Evolutionary conservation across 2,888 invertebrate genomes (phyloP), one percentile per base, ranked within the genome.

Genomic region (Ferdinandea cuprea): DNA sequence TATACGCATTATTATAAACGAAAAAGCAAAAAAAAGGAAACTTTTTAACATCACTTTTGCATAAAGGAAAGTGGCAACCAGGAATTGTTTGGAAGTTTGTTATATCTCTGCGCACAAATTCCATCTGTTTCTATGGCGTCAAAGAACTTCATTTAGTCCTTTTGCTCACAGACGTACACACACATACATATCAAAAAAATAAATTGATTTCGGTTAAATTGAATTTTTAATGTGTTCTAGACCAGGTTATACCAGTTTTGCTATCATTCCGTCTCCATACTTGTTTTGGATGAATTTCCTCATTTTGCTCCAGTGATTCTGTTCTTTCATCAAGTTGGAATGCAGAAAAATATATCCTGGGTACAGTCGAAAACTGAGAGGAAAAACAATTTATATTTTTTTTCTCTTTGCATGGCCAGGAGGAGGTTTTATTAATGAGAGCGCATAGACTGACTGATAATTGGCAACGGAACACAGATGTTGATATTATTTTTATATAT

Each of bases 121-220:
- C 50, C 50, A 65, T 50, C 65, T 50, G 17, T 17, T 37, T 50
- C 48, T 65, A 50, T 50, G 35, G 50, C n/a, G 25, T 50, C 25
- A 65, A 65, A 65, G 19, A 15, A n/a, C 63, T 15, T 65, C 25
- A 46, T 65, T 65, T 65, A 25, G 25, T 28, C 25, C 46, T 13
- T 3, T 21, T 9, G 42, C 25, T 35, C 11, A 6, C n/a, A 13
- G n/a, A 21, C 56, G 32, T 32, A 19, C 32, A 13, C 32, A 61
- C 3, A 13, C 19, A 61, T 30, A 63, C 4, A 21, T n/a, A 61
- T 30, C 9, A 17, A 25, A 9, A 37, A 32, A 50, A 59, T 30
- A 46, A 61, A 61, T 59, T 63, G 63, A 50, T 63, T 63, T 46
- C 35, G 21, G 25, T 32, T 21, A 28, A 32, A 63, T 50, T 65